Evolutionary conservation across 2,888 invertebrate species (phyloP).

Genomic region (Thereva unica): DNA sequence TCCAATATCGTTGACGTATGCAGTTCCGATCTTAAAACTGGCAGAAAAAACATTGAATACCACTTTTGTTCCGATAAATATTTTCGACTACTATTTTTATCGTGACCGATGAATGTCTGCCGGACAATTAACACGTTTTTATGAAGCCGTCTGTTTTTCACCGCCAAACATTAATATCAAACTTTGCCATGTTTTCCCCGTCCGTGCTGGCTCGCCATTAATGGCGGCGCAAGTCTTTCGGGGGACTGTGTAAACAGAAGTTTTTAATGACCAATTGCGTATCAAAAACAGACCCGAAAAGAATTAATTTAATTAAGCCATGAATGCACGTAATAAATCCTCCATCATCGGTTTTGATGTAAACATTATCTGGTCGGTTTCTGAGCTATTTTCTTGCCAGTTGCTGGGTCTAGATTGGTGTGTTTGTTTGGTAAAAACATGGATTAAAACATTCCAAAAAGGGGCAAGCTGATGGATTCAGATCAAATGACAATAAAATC

Average conservation of each 20-base stretch:
- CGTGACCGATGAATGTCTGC: conserved; percentile 1
- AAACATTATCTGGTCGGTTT: too few relatives aligned
- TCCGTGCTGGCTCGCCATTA: conserved; percentile 12
- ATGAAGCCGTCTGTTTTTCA: conserved; percentile 6
- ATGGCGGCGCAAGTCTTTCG: conserved; percentile 6
- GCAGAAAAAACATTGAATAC: not conserved
- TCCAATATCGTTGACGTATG: conserved; percentile 11
- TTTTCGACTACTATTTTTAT: not conserved
- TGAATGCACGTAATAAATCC: conserved; percentile 10
- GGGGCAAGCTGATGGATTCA: too few relatives aligned
- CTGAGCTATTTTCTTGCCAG: too few relatives aligned
- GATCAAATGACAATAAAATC: too few relatives aligned
- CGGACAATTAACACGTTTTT: conserved; percentile 16
- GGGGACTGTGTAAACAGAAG: conserved; percentile 2
- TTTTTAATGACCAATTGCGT: conserved; percentile 1
- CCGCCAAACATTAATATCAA: not conserved
- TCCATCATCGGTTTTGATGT: not conserved
- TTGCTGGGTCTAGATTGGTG: too few relatives aligned
- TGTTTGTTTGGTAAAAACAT: too few relatives aligned
- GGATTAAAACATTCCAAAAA: too few relatives aligned
- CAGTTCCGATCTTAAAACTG: too few relatives aligned
- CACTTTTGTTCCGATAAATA: not conserved
- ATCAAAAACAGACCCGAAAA: conserved; percentile 7
- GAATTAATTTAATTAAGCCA: conserved; percentile 4
- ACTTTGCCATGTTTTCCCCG: conserved; percentile 1